Base-by-base conservation (phyloP, 1,140 invertebrate species). In the Potamilus streckersoni region DNA sequence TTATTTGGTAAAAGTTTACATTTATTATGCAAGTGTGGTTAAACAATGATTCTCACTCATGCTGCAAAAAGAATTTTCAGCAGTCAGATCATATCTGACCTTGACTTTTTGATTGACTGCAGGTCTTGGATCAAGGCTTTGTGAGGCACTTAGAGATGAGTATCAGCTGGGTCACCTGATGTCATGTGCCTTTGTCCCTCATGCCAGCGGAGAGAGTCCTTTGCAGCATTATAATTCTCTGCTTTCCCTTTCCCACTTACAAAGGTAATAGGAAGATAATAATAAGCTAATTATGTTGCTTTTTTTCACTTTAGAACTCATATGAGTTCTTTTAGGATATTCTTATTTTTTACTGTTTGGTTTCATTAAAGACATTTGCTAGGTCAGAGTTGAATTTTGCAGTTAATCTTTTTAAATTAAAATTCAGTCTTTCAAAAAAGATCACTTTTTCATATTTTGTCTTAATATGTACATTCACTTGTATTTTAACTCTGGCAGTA, bases 211-310 rank as follows among this genome's bases (percentile, higher is more conserved):
- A 64, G 89, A 90, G 63, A 89, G 86, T 76, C 89, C 89, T 0
- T 73, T 90, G 27, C 89, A 90, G 68, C 83, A 88, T 73, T 89
- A 88, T 77, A 90, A 90, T 76, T 74, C 82, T 19, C 64, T 89
- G 38, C 74, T 90, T 5, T 80, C 84, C 49, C 71, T 88, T 49
- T 77, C 87, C 14, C 75, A 73, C 6, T 72, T 89, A 31, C 87
- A 89, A 56, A 88, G 82, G 87, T 88, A 78, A 59, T 58, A 71
- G 15, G 20, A 58, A 56, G 13, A 1, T 8, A 31, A 61, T 60
- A 23, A 19, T 60, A 8, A 27, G 70, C 55, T 49, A 66, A 66
- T 27, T 17, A 49, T 2, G 8, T 6, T 38, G 0, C 6, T 38
- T 38, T 38, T 38, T 38, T 38, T 38, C 6, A 1, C 38, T 38